These are phyloP conservation scores for Bergia sp. DNA, from an alignment of 92 coral and sea anemone genomes.

Conservation along the genomic window DNA sequence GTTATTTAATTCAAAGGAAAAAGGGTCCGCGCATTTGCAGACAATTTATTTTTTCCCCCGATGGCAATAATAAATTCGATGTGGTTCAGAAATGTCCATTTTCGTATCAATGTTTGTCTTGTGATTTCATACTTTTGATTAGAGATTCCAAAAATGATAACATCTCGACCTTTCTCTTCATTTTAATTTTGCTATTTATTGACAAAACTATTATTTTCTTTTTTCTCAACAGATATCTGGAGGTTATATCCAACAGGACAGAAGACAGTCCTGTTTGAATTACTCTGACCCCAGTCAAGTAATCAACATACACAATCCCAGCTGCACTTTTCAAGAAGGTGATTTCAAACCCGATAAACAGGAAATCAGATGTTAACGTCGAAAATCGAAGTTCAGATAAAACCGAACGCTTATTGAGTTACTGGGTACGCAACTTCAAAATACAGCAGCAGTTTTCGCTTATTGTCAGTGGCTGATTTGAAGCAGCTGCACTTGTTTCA, in stretches of 20 bases:
- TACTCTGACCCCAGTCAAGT: neutral
- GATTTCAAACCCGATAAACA: slow-evolving; percentile 16
- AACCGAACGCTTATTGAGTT: neutral
- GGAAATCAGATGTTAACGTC: slow-evolving; percentile 24
- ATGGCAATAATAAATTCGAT: neutral
- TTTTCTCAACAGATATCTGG: slow-evolving; percentile 20
- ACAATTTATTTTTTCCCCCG: neutral
- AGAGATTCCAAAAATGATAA: neutral
- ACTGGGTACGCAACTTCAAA: neutral
- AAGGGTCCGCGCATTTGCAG: neutral
- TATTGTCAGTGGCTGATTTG: neutral
- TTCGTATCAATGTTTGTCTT: slow-evolving; percentile 14
- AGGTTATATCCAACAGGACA: neutral
- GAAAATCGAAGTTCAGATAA: slow-evolving; percentile 23
- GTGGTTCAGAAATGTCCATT: slow-evolving; percentile 17
- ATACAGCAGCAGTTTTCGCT: neutral
- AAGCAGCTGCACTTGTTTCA: neutral
- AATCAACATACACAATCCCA: slow-evolving; percentile 15
- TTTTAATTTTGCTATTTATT: neutral
- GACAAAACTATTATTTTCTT: neutral
- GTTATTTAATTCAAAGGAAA: neutral
- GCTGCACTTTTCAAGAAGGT: neutral
- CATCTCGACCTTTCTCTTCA: neutral
- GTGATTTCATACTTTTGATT: neutral
- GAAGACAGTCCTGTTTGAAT: neutral